phyloP scores from a whole-genome alignment of 2,113 vertebrate species.

The Elaphurus davidianus region DNA sequence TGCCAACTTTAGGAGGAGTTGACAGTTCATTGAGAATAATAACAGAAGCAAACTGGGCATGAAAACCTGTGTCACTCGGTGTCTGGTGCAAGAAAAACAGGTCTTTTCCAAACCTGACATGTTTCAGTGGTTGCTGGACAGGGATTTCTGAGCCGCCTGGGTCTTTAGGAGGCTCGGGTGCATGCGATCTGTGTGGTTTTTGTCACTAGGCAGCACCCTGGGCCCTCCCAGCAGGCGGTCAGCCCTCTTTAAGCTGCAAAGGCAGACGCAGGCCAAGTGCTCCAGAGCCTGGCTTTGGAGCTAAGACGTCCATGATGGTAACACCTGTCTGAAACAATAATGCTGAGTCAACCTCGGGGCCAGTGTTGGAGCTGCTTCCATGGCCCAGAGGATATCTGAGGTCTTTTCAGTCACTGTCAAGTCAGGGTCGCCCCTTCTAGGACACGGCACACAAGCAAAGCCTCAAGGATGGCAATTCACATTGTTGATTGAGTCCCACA shows the following conservation, averaged over 20 bases:
- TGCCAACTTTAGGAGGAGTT: not conserved
- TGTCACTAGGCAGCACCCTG: rapidly evolving
- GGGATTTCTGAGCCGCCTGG: rapidly evolving
- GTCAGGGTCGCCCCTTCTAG: not conserved
- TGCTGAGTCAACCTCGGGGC: not conserved
- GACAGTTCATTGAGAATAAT: not conserved
- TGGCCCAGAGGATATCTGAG: no score
- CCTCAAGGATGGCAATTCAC: rapidly evolving
- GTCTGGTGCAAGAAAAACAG: not conserved
- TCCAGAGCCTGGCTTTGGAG: not conserved
- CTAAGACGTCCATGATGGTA: not conserved
- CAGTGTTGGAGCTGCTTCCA: not conserved
- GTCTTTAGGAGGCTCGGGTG: rapidly evolving
- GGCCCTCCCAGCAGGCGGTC: not conserved
- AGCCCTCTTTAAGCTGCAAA: no score
- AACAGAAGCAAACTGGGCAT: not conserved
- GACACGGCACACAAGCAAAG: rapidly evolving
- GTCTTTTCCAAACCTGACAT: not conserved
- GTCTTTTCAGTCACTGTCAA: not conserved
- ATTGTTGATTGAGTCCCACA: rapidly evolving
- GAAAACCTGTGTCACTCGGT: not conserved
- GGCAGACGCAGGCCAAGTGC: not conserved
- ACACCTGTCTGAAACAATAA: not conserved
- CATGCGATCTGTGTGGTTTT: rapidly evolving
- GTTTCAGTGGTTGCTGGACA: rapidly evolving